Evolutionary conservation across 2,113 vertebrate species (phyloP), one percentile per base, ranked within the genome.

Genomic region (Gobio gobio): DNA sequence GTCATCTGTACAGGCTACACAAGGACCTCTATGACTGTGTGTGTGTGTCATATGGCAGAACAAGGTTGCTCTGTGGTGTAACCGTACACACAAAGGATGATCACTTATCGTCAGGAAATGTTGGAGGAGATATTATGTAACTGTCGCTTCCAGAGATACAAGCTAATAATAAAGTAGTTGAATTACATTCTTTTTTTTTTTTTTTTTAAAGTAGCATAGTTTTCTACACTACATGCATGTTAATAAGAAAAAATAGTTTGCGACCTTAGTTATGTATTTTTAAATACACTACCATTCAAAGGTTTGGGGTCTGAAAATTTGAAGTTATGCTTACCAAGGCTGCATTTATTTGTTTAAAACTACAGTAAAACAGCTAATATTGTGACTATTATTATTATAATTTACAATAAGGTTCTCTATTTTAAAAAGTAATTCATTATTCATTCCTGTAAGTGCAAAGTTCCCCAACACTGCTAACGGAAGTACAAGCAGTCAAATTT

Each of bases 41-140:
- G 14, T 72, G 56, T 58, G 56, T n/a, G 29, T 24, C 12, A 43
- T 18, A 77, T 29, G 43, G 33, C n/a, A 22, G 51, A 33, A 87
- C 40, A 87, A 82, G 43, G 10, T 64, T 12, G 49, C 79, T 85
- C 76, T 85, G 74, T 87, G 22, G 18, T 80, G 77, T 45, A 40
- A 78, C 33, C 7, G 29, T 24, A 43, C 22, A 24, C 76, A 45
- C 12, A 78, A 61, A 78, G 13, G 22, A 61, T 61, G 56, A 45
- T 61, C 76, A 78, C 40, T 36, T 24, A 43, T 58, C 56, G 33
- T 24, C 76, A 59, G 13, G 33, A 18, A 54, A 36, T 59, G 54
- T 40, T 78, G 10, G 16, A 3, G 74, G 9, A 56, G 26, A 56
- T 12, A 20, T 70, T 40, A n/a, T 43, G 43, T 43, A 56, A 56